Conservation (phyloP, 1,140 invertebrate species). For the Drosophila mauritiana region DNA sequence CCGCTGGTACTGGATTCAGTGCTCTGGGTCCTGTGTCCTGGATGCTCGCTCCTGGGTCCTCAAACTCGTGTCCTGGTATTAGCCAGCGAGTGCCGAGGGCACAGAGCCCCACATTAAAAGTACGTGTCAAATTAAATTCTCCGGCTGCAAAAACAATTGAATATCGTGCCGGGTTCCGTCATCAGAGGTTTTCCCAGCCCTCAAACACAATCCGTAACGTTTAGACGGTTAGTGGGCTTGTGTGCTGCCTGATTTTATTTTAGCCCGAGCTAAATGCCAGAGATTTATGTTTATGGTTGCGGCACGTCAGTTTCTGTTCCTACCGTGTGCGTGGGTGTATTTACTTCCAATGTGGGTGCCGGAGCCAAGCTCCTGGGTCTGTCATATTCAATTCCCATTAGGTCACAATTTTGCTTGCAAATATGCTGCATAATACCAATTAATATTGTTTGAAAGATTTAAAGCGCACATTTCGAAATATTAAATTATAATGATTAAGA, state of each 20-base stretch:
- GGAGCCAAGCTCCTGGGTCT: slow-evolving; percentile 6
- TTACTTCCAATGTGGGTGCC: background rate
- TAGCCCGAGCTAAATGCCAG: slow-evolving; percentile 56
- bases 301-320: slow-evolving; percentile 38
- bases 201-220: slow-evolving; percentile 41
- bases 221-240: slow-evolving; percentile 53
- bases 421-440: background rate
- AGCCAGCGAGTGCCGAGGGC: slow-evolving; percentile 43
- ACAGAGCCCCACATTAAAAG: slow-evolving; percentile 71
- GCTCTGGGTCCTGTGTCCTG: slow-evolving; percentile 6
- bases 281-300: slow-evolving; percentile 71
- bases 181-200: slow-evolving; percentile 35
- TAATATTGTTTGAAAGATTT: background rate
- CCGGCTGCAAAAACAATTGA: slow-evolving; percentile 78
- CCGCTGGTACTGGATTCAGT: slow-evolving; percentile 9
- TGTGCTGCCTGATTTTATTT: slow-evolving; percentile 61
- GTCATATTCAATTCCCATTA: background rate
- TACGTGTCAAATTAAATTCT: slow-evolving; percentile 82
- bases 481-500: background rate
- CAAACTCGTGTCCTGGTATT: slow-evolving; percentile 45
- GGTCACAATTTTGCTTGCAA: background rate
- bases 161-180: slow-evolving; percentile 73
- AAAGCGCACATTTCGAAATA: background rate
- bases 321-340: slow-evolving; percentile 12
- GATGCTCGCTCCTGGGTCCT: slow-evolving; percentile 9